A percentile compares a stretch with the other conserved stretches of the same genome.
phyloP scores from a whole-genome alignment of 2,888 invertebrate species.

The Gastrophysa polygoni region DNA sequence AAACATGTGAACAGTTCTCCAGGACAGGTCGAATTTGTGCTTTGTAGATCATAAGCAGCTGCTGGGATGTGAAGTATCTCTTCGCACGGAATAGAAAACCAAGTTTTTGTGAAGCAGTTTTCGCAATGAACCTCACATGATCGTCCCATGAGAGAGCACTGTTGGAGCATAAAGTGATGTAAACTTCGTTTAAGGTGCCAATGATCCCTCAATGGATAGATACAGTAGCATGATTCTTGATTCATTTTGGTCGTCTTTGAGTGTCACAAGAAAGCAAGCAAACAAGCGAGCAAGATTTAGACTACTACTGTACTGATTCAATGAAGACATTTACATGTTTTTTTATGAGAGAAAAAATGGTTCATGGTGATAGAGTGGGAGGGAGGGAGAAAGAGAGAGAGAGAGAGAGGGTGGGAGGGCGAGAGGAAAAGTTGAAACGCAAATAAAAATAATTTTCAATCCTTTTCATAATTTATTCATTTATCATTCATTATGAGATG shows the following conservation, averaged over 20 bases:
- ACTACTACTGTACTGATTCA: background rate
- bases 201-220: background rate
- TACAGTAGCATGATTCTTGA: background rate
- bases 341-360: background rate
- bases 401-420: too few species aligned
- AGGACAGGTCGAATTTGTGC: too few species aligned
- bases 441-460: background rate
- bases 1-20: too few species aligned
- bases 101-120: too few species aligned
- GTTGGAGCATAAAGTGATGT: constrained; percentile 12
- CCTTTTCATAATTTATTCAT: background rate
- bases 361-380: background rate
- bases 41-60: too few species aligned
- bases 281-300: too few species aligned
- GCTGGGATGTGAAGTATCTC: too few species aligned
- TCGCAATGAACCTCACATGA: too few species aligned
- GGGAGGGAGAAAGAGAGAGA: too few species aligned
- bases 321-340: constrained; percentile 2
- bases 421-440: background rate
- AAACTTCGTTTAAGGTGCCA: background rate
- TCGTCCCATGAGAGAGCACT: too few species aligned
- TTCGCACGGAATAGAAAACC: too few species aligned
- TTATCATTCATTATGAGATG: background rate
- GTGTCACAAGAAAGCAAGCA: background rate
- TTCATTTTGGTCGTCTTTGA: background rate